Conservation (phyloP, 2,113 vertebrate genomes). For the Ceyx melanurus region DNA sequence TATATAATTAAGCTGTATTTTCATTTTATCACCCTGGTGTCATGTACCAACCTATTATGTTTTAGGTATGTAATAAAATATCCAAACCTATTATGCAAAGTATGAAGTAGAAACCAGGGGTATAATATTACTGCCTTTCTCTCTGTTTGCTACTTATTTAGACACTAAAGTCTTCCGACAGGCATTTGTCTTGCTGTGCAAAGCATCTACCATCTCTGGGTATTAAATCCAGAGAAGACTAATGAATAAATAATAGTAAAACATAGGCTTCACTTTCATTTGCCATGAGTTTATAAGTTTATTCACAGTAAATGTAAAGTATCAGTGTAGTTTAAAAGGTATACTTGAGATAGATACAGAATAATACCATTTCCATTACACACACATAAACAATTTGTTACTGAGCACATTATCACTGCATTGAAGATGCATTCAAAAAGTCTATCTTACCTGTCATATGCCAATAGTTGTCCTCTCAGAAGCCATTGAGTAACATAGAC, state of each 20-base stretch:
- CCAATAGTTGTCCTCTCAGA: background rate
- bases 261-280: background rate
- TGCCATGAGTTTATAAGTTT: background rate
- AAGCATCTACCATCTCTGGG: background rate
- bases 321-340: background rate
- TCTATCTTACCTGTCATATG: background rate
- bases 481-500: background rate
- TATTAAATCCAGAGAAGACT: slow-evolving; percentile 11
- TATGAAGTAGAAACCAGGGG: background rate
- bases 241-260: slow-evolving; percentile 44
- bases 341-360: background rate
- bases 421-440: background rate
- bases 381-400: background rate
- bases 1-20: slow-evolving; percentile 56
- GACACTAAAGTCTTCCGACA: slow-evolving; percentile 11
- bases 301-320: background rate
- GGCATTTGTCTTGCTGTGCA: slow-evolving; percentile 8
- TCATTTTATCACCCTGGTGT: slow-evolving; percentile 33
- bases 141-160: slow-evolving; percentile 12
- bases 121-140: slow-evolving; percentile 6
- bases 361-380: background rate
- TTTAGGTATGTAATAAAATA: slow-evolving; percentile 35
- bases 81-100: background rate
- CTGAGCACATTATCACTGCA: background rate
- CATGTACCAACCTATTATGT: slow-evolving; percentile 11